Percentiles rank a stretch among this genome's conserved stretches.
Evolutionary conservation across 2,888 invertebrate genomes (phyloP).

Genomic region (Antheraea assamensis): DNA sequence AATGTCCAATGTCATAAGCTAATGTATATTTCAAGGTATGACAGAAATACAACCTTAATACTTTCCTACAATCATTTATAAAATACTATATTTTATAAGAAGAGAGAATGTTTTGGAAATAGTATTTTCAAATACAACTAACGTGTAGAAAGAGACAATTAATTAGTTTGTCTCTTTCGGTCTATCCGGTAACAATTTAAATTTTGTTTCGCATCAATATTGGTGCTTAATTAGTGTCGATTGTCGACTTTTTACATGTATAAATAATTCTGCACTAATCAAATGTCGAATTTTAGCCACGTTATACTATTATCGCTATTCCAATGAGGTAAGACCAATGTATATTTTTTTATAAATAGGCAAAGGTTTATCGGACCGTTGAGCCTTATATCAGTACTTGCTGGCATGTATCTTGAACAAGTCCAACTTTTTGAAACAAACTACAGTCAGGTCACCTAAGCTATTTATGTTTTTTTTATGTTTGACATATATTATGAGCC

Average conservation of each 20-base stretch:
- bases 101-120: background rate
- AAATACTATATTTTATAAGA: background rate
- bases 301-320: background rate
- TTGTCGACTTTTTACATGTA: background rate
- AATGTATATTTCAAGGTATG: background rate
- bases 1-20: background rate
- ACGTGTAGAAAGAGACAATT: background rate
- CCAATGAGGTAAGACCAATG: background rate
- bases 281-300: background rate
- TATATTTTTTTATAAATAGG: background rate
- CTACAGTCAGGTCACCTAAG: background rate
- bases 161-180: background rate
- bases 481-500: too few species aligned
- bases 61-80: background rate
- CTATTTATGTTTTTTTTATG: too few species aligned
- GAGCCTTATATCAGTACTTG: too few species aligned
- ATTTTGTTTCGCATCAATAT: background rate
- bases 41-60: background rate
- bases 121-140: background rate
- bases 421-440: background rate
- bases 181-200: background rate
- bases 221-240: background rate
- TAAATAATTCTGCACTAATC: background rate
- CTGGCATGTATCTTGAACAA: background rate
- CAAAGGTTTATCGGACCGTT: background rate